A percentile compares a stretch with the other conserved stretches of the same genome.
Evolutionary conservation across 2,113 vertebrate genomes (phyloP).

Genomic region (Paraplagusia blochii): DNA sequence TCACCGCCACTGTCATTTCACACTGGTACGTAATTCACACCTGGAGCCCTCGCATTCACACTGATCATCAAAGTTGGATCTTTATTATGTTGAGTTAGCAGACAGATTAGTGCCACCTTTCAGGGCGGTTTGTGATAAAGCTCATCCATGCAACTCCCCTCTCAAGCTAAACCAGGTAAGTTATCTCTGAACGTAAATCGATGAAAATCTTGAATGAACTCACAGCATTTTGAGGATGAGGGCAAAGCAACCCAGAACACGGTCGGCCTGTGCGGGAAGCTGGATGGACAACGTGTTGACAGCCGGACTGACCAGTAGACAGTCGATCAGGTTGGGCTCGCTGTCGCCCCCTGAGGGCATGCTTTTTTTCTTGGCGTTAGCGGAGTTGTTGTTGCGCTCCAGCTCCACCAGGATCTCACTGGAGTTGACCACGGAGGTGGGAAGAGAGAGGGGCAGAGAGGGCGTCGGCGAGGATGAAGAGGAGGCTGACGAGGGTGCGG

Average conservation of each 20-base stretch:
- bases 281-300: slow-evolving; percentile 95
- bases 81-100: too few relatives aligned
- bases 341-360: slow-evolving; percentile 84
- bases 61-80: too few relatives aligned
- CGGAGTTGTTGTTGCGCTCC: slow-evolving; percentile 90
- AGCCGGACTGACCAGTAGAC: slow-evolving; percentile 94
- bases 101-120: too few relatives aligned
- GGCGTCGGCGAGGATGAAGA: slow-evolving; percentile 50
- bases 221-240: slow-evolving; percentile 99
- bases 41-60: too few relatives aligned
- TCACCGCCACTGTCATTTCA: slow-evolving; percentile 23
- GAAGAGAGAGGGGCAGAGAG: slow-evolving; percentile 73
- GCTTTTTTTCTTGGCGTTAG: slow-evolving; percentile 85
- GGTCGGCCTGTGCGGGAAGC: slow-evolving; percentile 92
- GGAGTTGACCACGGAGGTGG: slow-evolving; percentile 88
- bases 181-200: too few relatives aligned
- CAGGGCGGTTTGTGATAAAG: too few relatives aligned
- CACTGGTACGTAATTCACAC: too few relatives aligned
- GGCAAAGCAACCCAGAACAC: slow-evolving; percentile 93
- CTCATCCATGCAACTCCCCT: too few relatives aligned
- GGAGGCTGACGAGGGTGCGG: slow-evolving; percentile 60
- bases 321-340: slow-evolving; percentile 98
- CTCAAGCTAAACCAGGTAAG: too few relatives aligned
- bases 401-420: slow-evolving; percentile 96
- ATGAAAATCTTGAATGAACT: slow-evolving; percentile 68